These are phyloP conservation scores for Circaetus cinerascens DNA, from an alignment of 2,113 vertebrate species.

Conservation along the genomic window DNA sequence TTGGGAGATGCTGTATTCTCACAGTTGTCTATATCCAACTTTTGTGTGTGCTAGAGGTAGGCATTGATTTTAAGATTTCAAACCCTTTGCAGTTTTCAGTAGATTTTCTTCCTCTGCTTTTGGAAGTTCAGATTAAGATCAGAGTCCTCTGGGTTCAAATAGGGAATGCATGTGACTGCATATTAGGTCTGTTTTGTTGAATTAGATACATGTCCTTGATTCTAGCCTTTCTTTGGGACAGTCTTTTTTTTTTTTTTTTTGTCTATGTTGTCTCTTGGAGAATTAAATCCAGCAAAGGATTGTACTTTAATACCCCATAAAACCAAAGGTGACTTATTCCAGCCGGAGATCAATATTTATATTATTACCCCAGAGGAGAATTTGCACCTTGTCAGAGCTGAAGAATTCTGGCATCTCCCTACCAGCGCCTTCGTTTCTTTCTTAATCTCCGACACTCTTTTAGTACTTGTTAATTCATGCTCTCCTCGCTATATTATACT, in stretches of 20 bases:
- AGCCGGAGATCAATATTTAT: background rate
- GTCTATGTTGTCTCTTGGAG: background rate
- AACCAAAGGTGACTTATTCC: background rate
- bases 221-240: background rate
- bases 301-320: background rate
- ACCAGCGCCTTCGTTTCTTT: background rate
- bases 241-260: background rate
- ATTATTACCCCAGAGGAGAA: background rate
- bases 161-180: background rate
- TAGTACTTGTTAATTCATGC: conserved; percentile 34
- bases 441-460: background rate
- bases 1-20: background rate
- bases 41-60: background rate
- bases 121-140: background rate
- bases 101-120: background rate
- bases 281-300: background rate
- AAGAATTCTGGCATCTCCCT: background rate
- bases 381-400: background rate
- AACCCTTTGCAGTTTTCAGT: background rate
- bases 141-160: background rate
- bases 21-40: background rate
- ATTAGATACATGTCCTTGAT: background rate
- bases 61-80: background rate
- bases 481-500: background rate
- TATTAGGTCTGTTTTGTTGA: background rate